Evolutionary conservation across 2,113 vertebrate species (phyloP), one percentile per base, ranked within the genome.

Genomic region (Otis tarda): DNA sequence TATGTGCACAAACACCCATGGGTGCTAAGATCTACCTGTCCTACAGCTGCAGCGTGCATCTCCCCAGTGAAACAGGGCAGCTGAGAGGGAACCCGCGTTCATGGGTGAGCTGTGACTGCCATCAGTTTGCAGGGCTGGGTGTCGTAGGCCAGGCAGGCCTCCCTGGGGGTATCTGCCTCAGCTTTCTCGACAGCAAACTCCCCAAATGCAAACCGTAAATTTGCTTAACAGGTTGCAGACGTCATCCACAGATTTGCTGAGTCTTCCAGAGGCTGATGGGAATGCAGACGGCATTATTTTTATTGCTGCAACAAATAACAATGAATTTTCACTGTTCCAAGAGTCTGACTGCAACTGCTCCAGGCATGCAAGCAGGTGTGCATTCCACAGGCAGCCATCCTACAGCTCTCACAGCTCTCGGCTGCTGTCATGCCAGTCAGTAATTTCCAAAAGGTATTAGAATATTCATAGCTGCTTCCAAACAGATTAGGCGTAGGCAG

Each of bases 401-500:
- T n/a, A 78, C 57, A 83, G 31, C 71, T 84, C 74, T 57, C 43
- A n/a, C 76, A 77, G 53, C 83, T 37, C 59, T 77, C 45, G 65
- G 88, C 75, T 85, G 93, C 76, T 79, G 33, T n/a, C 85, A 77
- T 33, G 31, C 78, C 64, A 86, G 79, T 10, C 86, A 90, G 56
- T 57, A 45, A 87, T 69, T 95, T 96, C 92, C 93, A 95, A 93
- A 96, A 87, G 55, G 79, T n/a, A 70, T 89, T 73, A 95, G 68
- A 90, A 93, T 96, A 95, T 95, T 96, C 91, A 91, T 50, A 83
- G 68, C 82, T 4, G 27, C 67, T 95, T 96, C 83, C 78, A 93
- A 97, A 90, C 76, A 90, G 95, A 97, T 96, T 91, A 81, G 87
- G 90, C 68, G 10, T 39, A 80, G 75, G 85, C 94, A 94, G 93